Evolutionary conservation across 2,797 vertebrate species (phyloP), one percentile per base, ranked within the genome.

Genomic region (Melanotaenia nigrans): DNA sequence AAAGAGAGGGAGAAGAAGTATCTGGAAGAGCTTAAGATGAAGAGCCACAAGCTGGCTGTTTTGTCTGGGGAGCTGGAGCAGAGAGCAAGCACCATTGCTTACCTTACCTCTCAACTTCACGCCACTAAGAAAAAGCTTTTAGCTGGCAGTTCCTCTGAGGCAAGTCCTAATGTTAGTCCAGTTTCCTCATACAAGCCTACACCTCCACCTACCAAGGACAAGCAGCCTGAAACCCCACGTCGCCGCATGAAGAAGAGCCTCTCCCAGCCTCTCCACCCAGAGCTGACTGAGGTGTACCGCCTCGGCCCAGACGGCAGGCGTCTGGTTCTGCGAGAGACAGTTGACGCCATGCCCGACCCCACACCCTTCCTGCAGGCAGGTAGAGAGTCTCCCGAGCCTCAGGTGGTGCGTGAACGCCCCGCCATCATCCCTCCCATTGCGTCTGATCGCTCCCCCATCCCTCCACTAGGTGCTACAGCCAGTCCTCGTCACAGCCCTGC

Each of bases 201-300:
- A 0, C 97, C 97, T 4, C 97, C 97, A 1, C 87, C 90, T 0
- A 14, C 82, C 59, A 97, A 96, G 71, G 95, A 96, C 71, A 95
- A 95, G 89, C 96, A 96, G 84, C 96, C 97, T 0, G 98, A 99
- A 58, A 99, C 97, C 0, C 98, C 97, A 0, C 95, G 97, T 36
- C 96, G 97, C 59, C 94, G 97, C 36, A 98, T 99, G 97, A 98
- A 97, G 89, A 99, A 99, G 93, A 99, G 97, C 77, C 96, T 99
- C 47, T 99, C 98, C 0, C 96, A 98, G 1, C 98, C 98, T 0
- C 95, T 99, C 61, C 97, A 99, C 93, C 96, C 97, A 0, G 98
- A 99, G 86, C 93, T 97, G 12, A 97, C 97, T 1, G 98, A 99
- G 90, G 95, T 97, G 85, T 98, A 97, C 90, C 92, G 96, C 67